Conservation (phyloP, 2,113 vertebrate genomes). For the Scopus umbretta region DNA sequence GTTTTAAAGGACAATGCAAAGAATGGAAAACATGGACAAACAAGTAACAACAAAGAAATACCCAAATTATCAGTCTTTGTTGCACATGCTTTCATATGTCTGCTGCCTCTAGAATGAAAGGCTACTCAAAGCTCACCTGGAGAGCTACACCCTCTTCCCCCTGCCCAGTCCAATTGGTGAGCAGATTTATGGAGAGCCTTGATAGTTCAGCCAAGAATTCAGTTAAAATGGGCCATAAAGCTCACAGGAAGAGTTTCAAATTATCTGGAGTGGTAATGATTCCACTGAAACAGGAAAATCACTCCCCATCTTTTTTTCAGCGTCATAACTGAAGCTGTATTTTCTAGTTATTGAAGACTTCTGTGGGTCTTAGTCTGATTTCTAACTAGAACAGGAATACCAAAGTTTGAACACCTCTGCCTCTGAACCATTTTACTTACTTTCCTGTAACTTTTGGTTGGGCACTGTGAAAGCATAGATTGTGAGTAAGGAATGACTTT, state of each 20-base stretch:
- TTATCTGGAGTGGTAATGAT: not conserved
- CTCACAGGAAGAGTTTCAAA: not conserved
- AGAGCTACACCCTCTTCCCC: no score
- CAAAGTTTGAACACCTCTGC: not conserved
- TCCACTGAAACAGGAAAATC: not conserved
- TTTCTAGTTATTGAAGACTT: not conserved
- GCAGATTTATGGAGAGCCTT: not conserved
- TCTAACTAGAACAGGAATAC: not conserved
- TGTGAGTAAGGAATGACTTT: not conserved
- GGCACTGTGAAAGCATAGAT: not conserved
- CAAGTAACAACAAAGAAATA: not conserved
- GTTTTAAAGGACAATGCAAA: not conserved
- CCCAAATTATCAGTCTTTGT: not conserved
- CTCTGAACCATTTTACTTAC: not conserved
- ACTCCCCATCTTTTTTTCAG: not conserved
- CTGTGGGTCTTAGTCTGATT: not conserved
- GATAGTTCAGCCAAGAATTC: not conserved
- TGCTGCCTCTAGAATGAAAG: not conserved
- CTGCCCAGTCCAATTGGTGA: not conserved
- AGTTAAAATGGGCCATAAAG: accelerated
- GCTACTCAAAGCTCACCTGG: not conserved
- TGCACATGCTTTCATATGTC: accelerated
- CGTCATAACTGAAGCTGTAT: not conserved
- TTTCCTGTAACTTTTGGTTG: not conserved
- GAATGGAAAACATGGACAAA: not conserved